Evolutionary conservation across 2,113 vertebrate genomes (phyloP), one percentile per base, ranked within the genome.

Genomic region (Ageneiosus marmoratus): DNA sequence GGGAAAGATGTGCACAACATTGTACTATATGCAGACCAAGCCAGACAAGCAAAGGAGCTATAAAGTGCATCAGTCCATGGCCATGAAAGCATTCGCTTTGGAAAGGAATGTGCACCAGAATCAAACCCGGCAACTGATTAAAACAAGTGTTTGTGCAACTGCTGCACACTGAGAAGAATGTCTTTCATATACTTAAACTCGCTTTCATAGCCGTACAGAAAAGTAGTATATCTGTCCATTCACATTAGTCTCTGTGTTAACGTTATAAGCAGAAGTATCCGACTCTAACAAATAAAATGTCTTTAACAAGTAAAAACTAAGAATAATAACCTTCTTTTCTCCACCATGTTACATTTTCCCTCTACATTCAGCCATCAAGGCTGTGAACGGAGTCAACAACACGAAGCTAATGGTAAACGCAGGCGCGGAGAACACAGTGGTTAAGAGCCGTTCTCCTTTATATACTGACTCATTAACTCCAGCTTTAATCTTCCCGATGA

Each of bases 1-100:
- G 92, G 81, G 88, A 89, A 83, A 88, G 88, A 88, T 88, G 89
- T 88, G 70, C 86, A 88, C 32, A 72, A 81, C 48, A 88, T 83
- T 77, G 84, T 86, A 89, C 83, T 88, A 95, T 91, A 93, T 85
- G 90, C 90, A 92, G 92, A 91, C 93, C 10, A 69, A 48, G 55
- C 50, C 34, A 56, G 53, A 50, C 46, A 50, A 79, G 44, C 67
- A 63, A 70, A 69, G 41, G 12, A 72, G 76, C 41, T 70, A 29
- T 32, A 78, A 32, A 34, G 9, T 20, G n/a, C 41, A 41, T 55
- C 41, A 10, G 24, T 55, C n/a, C 51, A 27, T 55, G 63, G 48
- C 20, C 79, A n/a, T 62, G 32, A 65, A 79, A 78, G 58, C 75
- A 56, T 56, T 76, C 18, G n/a, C 24, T 72, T 55, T 1, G 37